Percentiles rank a stretch among this genome's conserved stretches.
Conservation (phyloP, 2,888 invertebrate species). For the Ichneumon xanthorius region DNA sequence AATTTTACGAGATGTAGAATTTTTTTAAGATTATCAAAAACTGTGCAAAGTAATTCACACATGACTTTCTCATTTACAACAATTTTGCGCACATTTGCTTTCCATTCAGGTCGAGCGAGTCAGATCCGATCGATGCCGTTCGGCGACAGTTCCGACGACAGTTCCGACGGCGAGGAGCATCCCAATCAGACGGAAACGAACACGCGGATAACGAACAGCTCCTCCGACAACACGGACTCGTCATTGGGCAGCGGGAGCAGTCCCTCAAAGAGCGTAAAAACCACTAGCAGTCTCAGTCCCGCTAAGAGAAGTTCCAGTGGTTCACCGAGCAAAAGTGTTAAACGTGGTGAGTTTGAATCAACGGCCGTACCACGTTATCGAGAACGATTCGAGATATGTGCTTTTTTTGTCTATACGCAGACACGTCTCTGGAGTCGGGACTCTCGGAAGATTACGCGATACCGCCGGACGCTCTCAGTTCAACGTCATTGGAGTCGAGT, state of each 20-base stretch:
- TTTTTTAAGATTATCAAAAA: background rate
- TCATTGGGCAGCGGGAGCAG: conserved; percentile 90
- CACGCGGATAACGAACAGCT: conserved; percentile 85
- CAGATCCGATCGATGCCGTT: conserved; percentile 98
- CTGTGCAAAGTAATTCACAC: too few species aligned
- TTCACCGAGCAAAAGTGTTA: conserved; percentile 92
- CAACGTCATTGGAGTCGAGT: conserved; percentile 91
- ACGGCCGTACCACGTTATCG: background rate
- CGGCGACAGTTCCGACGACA: conserved; percentile 97
- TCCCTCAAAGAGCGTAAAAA: conserved; percentile 94
- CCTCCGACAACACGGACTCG: conserved; percentile 87
- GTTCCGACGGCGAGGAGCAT: conserved; percentile 95
- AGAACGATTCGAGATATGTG: conserved; percentile 49
- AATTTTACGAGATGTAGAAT: too few species aligned
- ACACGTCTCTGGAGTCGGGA: conserved; percentile 96
- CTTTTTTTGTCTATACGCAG: conserved; percentile 85
- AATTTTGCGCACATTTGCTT: background rate
- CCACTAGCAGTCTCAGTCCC: conserved; percentile 93
- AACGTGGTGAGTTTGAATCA: conserved; percentile 88
- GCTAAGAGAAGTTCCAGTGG: conserved; percentile 94
- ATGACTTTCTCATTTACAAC: too few species aligned
- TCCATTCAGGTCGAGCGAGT: conserved; percentile 90
- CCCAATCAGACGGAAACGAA: conserved; percentile 86
- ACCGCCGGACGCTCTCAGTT: conserved; percentile 96
- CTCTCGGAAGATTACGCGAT: conserved; percentile 98